Evolutionary conservation across 2,888 invertebrate genomes (phyloP).

Genomic region (Nomada lathburiana): DNA sequence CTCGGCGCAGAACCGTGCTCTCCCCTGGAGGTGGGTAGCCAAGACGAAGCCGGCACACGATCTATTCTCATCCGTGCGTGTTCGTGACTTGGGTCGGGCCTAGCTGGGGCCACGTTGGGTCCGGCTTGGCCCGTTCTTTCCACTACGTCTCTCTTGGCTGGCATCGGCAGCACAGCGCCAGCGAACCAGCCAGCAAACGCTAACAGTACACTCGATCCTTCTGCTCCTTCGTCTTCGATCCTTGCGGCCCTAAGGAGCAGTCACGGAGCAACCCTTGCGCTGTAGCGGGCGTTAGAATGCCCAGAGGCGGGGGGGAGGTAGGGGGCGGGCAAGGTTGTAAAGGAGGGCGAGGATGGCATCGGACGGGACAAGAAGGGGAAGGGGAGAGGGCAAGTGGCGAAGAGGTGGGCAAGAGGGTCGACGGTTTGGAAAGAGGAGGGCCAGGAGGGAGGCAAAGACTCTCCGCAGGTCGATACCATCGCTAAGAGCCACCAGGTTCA

Average conservation of each 20-base stretch:
- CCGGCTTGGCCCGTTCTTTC: slow-evolving; percentile 49
- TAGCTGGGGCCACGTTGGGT: slow-evolving; percentile 54
- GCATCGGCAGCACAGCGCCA: neutral
- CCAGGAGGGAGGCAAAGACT: slow-evolving; percentile 76
- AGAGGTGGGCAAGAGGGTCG: slow-evolving; percentile 72
- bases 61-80: slow-evolving; percentile 78
- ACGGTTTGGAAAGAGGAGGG: slow-evolving; percentile 73
- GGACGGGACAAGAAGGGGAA: slow-evolving; percentile 45
- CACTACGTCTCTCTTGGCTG: slow-evolving; percentile 45
- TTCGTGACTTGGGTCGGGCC: slow-evolving; percentile 77
- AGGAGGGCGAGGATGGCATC: slow-evolving; percentile 65
- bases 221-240: slow-evolving; percentile 65
- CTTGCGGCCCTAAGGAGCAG: slow-evolving; percentile 69
- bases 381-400: slow-evolving; percentile 62
- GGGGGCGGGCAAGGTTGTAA: slow-evolving; percentile 66
- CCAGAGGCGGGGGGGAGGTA: slow-evolving; percentile 55
- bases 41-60: slow-evolving; percentile 65
- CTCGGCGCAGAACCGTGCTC: slow-evolving; percentile 51
- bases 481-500: slow-evolving; percentile 81
- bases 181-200: slow-evolving; percentile 10
- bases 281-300: slow-evolving; percentile 72
- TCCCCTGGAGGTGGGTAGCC: slow-evolving; percentile 68
- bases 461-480: slow-evolving; percentile 83
- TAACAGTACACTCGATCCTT: slow-evolving; percentile 55
- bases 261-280: slow-evolving; percentile 79